A percentile compares a stretch with the other conserved stretches of the same genome.
Evolutionary conservation across 2,113 vertebrate genomes (phyloP).

Genomic region (Grammomys surdaster): DNA sequence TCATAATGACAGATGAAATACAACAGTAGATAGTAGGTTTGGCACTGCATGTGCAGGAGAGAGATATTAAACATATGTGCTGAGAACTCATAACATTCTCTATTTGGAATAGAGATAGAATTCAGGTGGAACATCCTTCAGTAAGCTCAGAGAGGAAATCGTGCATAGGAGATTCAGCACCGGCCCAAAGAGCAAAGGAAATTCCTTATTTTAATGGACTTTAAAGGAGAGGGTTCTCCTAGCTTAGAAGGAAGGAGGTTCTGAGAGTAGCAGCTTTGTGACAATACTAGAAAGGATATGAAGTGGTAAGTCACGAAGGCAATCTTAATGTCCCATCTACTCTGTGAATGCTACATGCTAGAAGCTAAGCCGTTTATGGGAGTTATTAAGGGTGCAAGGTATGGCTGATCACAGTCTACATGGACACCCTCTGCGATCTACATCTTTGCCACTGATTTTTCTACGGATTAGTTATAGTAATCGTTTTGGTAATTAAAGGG

Average conservation of each 20-base stretch:
- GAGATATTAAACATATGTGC: background rate
- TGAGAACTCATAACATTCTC: background rate
- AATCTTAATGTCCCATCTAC: background rate
- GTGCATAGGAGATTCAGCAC: background rate
- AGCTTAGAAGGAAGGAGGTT: background rate
- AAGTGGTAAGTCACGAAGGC: background rate
- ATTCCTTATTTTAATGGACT: background rate
- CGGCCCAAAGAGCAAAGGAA: background rate
- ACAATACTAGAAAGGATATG: background rate
- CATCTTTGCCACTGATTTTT: background rate
- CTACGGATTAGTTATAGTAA: background rate
- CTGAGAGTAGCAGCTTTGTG: background rate
- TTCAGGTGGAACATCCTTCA: background rate
- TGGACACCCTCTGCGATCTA: background rate
- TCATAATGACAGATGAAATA: background rate
- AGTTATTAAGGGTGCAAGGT: too few relatives aligned
- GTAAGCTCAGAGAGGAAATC: background rate
- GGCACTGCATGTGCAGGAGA: background rate
- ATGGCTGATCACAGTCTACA: background rate
- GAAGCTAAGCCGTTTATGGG: background rate
- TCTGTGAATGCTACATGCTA: background rate
- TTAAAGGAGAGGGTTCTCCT: too few relatives aligned
- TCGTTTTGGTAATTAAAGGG: background rate
- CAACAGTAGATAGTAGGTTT: background rate
- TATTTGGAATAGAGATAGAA: background rate